Base-by-base conservation (phyloP, 1,140 invertebrate genomes). In the Caligus rogercresseyi region DNA sequence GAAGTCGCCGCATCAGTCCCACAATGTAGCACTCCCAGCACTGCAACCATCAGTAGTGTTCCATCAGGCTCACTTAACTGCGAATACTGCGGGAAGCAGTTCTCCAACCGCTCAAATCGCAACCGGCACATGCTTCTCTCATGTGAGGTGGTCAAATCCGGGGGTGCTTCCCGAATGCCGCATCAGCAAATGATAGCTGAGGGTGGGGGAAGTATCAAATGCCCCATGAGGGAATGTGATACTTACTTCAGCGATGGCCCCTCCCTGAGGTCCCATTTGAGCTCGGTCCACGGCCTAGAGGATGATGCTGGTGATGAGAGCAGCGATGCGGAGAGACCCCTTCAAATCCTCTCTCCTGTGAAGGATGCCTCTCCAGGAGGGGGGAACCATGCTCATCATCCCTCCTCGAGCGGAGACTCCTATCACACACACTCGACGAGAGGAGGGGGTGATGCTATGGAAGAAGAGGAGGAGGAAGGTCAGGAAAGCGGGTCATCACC, bases 71-170 rank as follows among this genome's bases (percentile, higher is more conserved):
- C 19, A n/a, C 20, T 56, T 2, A 21, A 21, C 24, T 60, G 57
- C n/a, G 23, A 60, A n/a, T 60, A 60, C 21, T 60, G 57, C 24
- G 57, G 57, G 16, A 60, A 60, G 26, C 24, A 25, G 23, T 60
- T 60, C 21, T 60, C 57, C 15, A 60, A 60, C 51, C 57, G 26
- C 18, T 60, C 57, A 15, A 60, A 60, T 43, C 15, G 57, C 3
- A 25, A 43, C 16, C 14, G 57, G n/a, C 57, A 60, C 21, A 43
- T 43, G 26, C 15, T 60, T 14, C 21, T 60, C 14, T 60, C 57
- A 7, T 60, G 57, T 18, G 57, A 60, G 20, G 23, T 31, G 24
- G 24, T 18, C 18, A 60, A 43, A 60, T 16, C 18, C 14, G 26
- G n/a, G 16, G 53, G 53, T 20, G 53, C 21, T 43, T n/a, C 31